Conservation (phyloP, 2,888 invertebrate species). For the Andrena chrysosceles region DNA sequence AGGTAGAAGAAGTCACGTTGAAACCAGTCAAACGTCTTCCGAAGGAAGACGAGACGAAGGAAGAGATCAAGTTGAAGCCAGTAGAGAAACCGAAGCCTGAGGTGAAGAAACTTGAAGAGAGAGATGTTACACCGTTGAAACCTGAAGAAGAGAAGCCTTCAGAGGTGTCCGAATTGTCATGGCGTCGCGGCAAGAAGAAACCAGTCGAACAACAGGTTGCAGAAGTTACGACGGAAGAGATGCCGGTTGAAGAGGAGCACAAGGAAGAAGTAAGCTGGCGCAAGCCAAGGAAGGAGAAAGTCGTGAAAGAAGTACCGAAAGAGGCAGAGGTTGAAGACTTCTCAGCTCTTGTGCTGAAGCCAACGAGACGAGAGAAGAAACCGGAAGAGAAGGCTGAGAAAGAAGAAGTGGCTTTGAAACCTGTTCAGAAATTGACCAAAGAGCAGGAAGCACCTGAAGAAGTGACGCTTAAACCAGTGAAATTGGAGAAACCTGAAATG, state of each 20-base stretch:
- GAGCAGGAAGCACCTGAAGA: slow-evolving; percentile 83
- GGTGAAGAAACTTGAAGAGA: slow-evolving; percentile 70
- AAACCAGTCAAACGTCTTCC: slow-evolving; percentile 72
- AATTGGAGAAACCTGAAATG: slow-evolving; percentile 32
- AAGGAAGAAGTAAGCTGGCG: slow-evolving; percentile 82
- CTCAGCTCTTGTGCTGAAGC: slow-evolving; percentile 67
- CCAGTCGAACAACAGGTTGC: slow-evolving; percentile 60
- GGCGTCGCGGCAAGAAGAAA: slow-evolving; percentile 75
- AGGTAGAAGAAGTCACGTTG: slow-evolving; percentile 64
- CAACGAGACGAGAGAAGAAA: slow-evolving; percentile 63
- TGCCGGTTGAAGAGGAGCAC: slow-evolving; percentile 74
- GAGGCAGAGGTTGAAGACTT: slow-evolving; percentile 70
- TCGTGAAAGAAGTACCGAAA: slow-evolving; percentile 60
- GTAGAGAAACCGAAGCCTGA: slow-evolving; percentile 65
- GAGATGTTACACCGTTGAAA: slow-evolving; percentile 44
- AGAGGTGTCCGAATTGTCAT: slow-evolving; percentile 73
- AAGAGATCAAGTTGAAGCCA: slow-evolving; percentile 81
- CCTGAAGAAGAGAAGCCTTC: slow-evolving; percentile 71
- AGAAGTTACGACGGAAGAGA: slow-evolving; percentile 36
- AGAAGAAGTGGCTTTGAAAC: slow-evolving; percentile 74
- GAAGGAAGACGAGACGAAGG: slow-evolving; percentile 80
- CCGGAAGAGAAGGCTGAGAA: slow-evolving; percentile 68
- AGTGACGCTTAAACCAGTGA: slow-evolving; percentile 59
- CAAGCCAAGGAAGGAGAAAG: slow-evolving; percentile 71
- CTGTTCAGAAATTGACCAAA: slow-evolving; percentile 77